Evolutionary conservation across 2,888 invertebrate genomes (phyloP), one percentile per base, ranked within the genome.

Genomic region (Diarsia rubi): DNA sequence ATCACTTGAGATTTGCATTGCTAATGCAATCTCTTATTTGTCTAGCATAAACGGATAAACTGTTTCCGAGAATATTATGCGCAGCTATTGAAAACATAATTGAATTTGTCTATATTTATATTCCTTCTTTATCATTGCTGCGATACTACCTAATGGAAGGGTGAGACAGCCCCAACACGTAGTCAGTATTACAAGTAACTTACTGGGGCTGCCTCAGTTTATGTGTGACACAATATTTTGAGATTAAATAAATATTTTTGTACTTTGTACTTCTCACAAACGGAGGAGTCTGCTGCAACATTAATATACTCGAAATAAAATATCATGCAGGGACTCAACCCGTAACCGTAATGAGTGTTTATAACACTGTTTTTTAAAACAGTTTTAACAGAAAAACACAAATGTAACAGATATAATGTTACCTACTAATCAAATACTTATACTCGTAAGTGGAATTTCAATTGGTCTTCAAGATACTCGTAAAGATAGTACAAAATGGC

Each of bases 401-500:
- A n/a, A n/a, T n/a, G n/a, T n/a, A n/a, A n/a, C n/a, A n/a, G n/a
- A n/a, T n/a, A n/a, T n/a, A n/a, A n/a, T n/a, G n/a, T n/a, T n/a
- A n/a, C n/a, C n/a, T n/a, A n/a, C n/a, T n/a, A n/a, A n/a, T 24
- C 1, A 1, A 45, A 74, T 45, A 44, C 8, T 5, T 37, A 31
- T n/a, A 19, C 1, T 3, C 8, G 1, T 24, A 54, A 19, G 12
- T 11, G 12, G 16, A 27, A n/a, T 42, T 76, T 60, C n/a, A n/a
- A 42, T 47, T 42, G 6, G 21, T 66, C 44, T 44, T 4, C 5
- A 27, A 78, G 52, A 67, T 52, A 47, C n/a, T n/a, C n/a, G n/a
- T n/a, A n/a, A 19, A 24, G 14, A 19, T 2, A 27, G 24, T 54
- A 54, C 54, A 24, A 31, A 63, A 49, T 21, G 3, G 31, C 19